phyloP scores from a whole-genome alignment of 1,140 invertebrate species.

The Drosophila sulfurigaster region DNA sequence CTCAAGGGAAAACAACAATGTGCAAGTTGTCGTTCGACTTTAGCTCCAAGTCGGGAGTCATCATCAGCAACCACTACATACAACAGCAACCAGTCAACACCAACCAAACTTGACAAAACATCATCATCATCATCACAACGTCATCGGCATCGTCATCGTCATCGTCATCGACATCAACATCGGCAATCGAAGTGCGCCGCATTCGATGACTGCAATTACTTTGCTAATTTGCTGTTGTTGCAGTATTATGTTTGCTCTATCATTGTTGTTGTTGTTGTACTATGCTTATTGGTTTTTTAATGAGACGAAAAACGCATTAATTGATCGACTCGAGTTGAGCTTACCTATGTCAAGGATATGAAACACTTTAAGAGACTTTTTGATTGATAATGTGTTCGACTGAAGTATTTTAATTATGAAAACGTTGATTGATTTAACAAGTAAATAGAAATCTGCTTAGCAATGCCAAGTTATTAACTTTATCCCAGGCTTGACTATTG shows the following conservation, averaged over 20 bases:
- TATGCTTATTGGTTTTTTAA: conserved; percentile 42
- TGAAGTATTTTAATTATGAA: no score
- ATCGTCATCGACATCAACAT: conserved; percentile 29
- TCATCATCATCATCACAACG: conserved; percentile 2
- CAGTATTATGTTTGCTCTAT: conserved; percentile 15
- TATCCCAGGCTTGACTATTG: no score
- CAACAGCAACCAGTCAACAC: conserved; percentile 2
- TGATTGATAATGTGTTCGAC: neutral
- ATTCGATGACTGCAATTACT: conserved; percentile 50
- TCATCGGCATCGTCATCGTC: conserved; percentile 2
- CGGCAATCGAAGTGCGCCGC: conserved; percentile 41
- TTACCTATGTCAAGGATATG: neutral
- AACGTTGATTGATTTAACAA: no score
- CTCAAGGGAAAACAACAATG: conserved; percentile 79
- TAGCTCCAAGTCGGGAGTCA: conserved; percentile 36
- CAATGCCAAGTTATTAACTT: no score
- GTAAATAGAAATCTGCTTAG: no score
- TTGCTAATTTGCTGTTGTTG: conserved; percentile 46
- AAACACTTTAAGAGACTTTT: neutral
- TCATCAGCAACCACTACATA: conserved; percentile 20
- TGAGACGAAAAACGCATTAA: conserved; percentile 16
- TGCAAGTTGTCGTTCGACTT: conserved; percentile 59
- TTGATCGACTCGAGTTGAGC: conserved; percentile 3
- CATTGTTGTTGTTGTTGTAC: conserved; percentile 17
- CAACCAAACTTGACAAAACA: conserved; percentile 7